A percentile compares a stretch with the other conserved stretches of the same genome.
These are phyloP conservation scores for Nesogale talazaci DNA, from an alignment of 2,113 vertebrate species.

Conservation along the genomic window DNA sequence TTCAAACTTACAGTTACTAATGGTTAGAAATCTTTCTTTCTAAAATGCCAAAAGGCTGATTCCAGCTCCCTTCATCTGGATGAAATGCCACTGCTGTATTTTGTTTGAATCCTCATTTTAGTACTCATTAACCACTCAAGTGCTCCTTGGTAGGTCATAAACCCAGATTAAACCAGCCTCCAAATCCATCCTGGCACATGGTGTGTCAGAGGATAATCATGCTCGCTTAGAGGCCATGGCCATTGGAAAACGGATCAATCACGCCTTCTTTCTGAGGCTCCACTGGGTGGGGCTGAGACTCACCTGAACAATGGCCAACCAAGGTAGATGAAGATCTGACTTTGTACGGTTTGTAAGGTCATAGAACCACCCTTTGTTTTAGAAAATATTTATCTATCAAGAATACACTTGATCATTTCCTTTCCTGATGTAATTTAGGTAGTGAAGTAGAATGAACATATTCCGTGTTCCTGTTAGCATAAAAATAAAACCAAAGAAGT, in stretches of 20 bases:
- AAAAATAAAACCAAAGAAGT: not conserved
- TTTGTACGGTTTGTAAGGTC: too few relatives aligned
- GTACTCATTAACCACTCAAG: too few relatives aligned
- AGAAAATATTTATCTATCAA: not conserved
- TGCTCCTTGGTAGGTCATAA: not conserved
- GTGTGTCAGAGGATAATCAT: not conserved
- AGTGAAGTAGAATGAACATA: not conserved
- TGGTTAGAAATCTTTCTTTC: not conserved
- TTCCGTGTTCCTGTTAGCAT: accelerated
- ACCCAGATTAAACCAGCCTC: not conserved
- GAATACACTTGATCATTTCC: not conserved
- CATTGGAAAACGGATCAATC: not conserved
- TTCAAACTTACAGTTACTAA: not conserved
- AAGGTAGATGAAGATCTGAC: not conserved
- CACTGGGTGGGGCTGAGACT: not conserved
- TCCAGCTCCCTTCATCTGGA: too few relatives aligned
- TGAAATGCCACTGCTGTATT: accelerated
- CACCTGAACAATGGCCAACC: too few relatives aligned
- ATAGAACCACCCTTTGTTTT: not conserved
- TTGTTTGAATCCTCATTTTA: accelerated
- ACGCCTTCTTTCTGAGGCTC: not conserved
- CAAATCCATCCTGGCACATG: not conserved
- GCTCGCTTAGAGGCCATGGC: not conserved
- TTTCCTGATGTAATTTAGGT: not conserved
- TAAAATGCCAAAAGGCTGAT: not conserved